phyloP scores from a whole-genome alignment of 2,797 vertebrate species.

The Hozukius guyotensis region DNA sequence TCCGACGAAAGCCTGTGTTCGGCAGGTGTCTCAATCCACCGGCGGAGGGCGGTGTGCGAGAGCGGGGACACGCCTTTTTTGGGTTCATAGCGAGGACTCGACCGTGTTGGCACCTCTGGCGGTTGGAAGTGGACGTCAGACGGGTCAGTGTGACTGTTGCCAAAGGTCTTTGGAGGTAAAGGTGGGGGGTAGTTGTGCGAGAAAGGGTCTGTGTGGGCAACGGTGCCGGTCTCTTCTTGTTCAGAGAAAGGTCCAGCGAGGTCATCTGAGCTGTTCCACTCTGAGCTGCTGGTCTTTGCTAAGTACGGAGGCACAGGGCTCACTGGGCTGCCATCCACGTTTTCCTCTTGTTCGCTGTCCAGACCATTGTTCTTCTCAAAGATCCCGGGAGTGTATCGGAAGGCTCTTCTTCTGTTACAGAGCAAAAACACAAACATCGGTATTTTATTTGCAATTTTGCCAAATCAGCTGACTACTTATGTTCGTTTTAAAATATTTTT shows the following conservation, averaged over 20 bases:
- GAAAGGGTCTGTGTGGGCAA: conserved; percentile 15
- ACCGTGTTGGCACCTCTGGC: conserved; percentile 53
- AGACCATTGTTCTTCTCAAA: conserved; percentile 46
- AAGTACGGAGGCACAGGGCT: conserved; percentile 62
- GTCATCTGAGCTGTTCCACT: conserved; percentile 85
- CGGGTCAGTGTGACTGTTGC: conserved; percentile 50
- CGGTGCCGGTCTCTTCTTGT: conserved; percentile 65
- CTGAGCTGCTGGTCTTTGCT: conserved; percentile 81
- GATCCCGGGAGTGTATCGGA: conserved; percentile 75
- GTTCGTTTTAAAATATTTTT: background rate
- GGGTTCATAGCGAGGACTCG: conserved; percentile 43
- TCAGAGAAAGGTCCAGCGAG: conserved; percentile 75
- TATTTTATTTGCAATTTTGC: background rate
- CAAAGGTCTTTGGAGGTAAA: conserved; percentile 87
- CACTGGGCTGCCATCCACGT: conserved; percentile 54
- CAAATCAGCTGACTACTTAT: background rate
- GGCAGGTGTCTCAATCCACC: conserved; percentile 71
- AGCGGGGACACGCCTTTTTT: conserved; percentile 53
- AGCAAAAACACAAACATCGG: conserved; percentile 10
- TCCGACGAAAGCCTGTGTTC: conserved; percentile 76
- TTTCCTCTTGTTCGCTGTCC: conserved; percentile 65
- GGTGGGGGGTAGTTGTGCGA: conserved; percentile 75
- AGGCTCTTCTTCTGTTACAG: conserved; percentile 64
- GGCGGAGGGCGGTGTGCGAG: conserved; percentile 50
- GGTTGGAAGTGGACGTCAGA: conserved; percentile 33